Evolutionary conservation across 2,113 vertebrate species (phyloP).

Genomic region (Oryzias woworae): DNA sequence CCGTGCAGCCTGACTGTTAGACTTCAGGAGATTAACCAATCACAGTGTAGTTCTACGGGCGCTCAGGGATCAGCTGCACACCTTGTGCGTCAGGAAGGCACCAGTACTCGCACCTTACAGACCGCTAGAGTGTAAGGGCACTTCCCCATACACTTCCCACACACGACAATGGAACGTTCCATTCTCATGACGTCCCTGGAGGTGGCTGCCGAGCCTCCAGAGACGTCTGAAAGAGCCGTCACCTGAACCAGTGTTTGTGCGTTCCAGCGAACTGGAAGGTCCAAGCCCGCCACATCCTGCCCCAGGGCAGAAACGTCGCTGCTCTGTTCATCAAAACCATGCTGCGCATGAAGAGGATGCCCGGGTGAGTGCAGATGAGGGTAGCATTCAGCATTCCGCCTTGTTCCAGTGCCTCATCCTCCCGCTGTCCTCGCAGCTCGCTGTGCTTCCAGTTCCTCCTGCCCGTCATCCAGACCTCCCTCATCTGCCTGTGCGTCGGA

Average conservation of each 20-base stretch:
- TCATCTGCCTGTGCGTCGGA: slow-evolving; percentile 80
- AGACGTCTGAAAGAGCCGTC: too few relatives aligned
- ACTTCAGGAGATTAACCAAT: too few relatives aligned
- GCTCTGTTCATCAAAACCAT: slow-evolving; percentile 79
- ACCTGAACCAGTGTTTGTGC: not conserved
- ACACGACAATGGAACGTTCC: too few relatives aligned
- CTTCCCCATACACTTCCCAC: too few relatives aligned
- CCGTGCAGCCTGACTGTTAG: too few relatives aligned
- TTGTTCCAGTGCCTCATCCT: not conserved
- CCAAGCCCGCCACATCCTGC: slow-evolving; percentile 66
- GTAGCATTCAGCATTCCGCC: not conserved
- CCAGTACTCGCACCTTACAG: too few relatives aligned
- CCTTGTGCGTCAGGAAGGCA: too few relatives aligned
- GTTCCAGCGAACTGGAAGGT: slow-evolving; percentile 75
- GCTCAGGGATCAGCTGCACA: too few relatives aligned
- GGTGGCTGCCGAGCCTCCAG: too few relatives aligned
- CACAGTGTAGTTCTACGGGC: too few relatives aligned
- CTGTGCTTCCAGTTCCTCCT: slow-evolving; percentile 82
- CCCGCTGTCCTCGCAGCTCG: slow-evolving; percentile 55
- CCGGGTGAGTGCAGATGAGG: slow-evolving; percentile 57
- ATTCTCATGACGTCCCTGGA: too few relatives aligned
- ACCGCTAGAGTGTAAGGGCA: too few relatives aligned
- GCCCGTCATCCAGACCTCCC: slow-evolving; percentile 81
- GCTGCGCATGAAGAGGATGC: slow-evolving; percentile 80
- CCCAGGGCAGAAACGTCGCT: slow-evolving; percentile 77